phyloP scores from a whole-genome alignment of 2,113 vertebrate genomes.

The Anhinga anhinga region DNA sequence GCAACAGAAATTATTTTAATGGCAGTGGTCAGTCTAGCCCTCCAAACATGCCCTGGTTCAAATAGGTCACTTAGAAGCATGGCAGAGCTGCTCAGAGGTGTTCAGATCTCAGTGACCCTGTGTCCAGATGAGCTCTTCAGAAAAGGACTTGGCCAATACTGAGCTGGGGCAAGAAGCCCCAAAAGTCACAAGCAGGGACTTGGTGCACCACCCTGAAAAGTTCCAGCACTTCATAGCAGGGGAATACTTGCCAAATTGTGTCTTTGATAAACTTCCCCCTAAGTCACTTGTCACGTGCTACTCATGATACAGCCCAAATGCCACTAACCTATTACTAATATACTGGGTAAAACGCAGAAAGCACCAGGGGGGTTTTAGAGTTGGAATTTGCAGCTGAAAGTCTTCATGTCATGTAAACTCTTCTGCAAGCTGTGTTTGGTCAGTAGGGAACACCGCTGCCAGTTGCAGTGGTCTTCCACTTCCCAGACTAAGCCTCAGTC shows the following conservation, averaged over 20 bases:
- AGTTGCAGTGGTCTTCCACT: not conserved
- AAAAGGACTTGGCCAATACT: not conserved
- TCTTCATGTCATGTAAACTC: not conserved
- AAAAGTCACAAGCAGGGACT: not conserved
- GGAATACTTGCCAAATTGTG: not conserved
- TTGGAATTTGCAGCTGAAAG: not conserved
- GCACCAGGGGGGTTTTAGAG: not conserved
- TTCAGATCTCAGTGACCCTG: rapidly evolving
- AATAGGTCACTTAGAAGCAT: not conserved
- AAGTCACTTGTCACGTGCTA: not conserved
- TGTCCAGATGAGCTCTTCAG: not conserved
- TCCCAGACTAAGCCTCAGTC: not conserved
- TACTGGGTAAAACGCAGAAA: not conserved
- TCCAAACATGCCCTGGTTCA: not conserved
- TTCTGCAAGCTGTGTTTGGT: not conserved
- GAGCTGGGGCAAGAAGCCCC: not conserved
- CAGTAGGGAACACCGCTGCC: not conserved
- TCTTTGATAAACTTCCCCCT: not conserved
- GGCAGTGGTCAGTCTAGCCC: not conserved
- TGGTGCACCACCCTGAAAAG: not conserved
- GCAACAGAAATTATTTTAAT: not conserved
- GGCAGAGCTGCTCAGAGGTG: not conserved
- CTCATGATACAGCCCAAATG: not conserved
- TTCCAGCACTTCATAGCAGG: not conserved
- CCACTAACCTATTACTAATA: not conserved